Conservation (phyloP, 2,888 invertebrate genomes). For the Lepidochrysops patricia region DNA sequence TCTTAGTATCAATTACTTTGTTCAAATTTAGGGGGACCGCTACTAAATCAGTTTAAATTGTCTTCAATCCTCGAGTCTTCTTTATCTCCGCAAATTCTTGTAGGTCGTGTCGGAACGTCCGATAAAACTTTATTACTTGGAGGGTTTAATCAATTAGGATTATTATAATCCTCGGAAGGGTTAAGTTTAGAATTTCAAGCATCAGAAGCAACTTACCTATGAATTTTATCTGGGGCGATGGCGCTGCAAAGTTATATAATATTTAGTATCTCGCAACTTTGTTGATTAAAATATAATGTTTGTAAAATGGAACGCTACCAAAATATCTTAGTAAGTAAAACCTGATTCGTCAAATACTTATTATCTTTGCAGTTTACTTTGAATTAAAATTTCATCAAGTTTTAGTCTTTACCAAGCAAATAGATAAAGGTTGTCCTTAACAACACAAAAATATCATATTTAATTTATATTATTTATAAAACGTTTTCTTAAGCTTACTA, state of each 20-base stretch:
- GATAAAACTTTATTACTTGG: not conserved
- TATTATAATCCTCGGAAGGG: not conserved
- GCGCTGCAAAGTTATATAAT: not conserved
- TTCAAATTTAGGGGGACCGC: not conserved
- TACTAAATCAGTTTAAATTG: not conserved
- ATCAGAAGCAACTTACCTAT: not conserved
- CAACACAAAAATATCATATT: too few species aligned
- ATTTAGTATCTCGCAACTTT: not conserved
- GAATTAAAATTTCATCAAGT: too few species aligned
- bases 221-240: not conserved
- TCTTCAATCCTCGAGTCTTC: not conserved
- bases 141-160: slow-evolving; percentile 2
- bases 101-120: not conserved
- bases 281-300: not conserved
- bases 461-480: too few species aligned
- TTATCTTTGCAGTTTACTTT: too few species aligned
- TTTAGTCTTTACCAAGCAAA: too few species aligned
- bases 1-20: not conserved
- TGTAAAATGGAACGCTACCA: too few species aligned
- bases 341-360: too few species aligned
- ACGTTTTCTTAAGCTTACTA: too few species aligned
- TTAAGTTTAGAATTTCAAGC: not conserved
- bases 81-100: not conserved
- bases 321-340: too few species aligned
- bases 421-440: too few species aligned